These are phyloP conservation scores for Lucinisca nassula DNA, from an alignment of 2,888 invertebrate species.

Conservation along the genomic window DNA sequence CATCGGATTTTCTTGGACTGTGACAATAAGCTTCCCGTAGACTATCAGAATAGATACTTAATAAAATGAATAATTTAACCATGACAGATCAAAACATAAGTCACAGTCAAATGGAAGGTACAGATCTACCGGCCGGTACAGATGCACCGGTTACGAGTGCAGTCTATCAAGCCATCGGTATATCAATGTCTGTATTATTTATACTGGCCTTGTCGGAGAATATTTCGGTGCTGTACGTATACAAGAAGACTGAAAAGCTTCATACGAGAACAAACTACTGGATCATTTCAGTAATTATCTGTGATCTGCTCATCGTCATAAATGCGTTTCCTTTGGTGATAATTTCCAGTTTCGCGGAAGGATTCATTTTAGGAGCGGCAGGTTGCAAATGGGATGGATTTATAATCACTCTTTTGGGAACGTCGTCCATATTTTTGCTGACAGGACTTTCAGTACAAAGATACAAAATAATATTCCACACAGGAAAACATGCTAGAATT, in stretches of 20 bases:
- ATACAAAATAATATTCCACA: conserved; percentile 34
- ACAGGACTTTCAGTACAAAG: conserved; percentile 52
- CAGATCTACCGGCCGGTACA: no score
- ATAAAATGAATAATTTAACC: no score
- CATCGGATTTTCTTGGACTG: no score
- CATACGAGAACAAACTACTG: conserved; percentile 49
- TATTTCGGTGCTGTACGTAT: conserved; percentile 32
- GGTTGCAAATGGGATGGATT: conserved; percentile 62
- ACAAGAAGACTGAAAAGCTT: conserved; percentile 6
- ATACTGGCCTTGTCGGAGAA: conserved; percentile 37
- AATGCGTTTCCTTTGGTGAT: conserved; percentile 57
- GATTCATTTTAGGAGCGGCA: conserved; percentile 32
- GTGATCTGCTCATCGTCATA: conserved; percentile 55
- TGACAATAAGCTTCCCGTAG: no score
- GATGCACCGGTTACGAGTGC: neutral
- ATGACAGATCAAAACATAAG: no score
- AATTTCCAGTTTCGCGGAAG: conserved; percentile 46
- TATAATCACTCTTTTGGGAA: conserved; percentile 49
- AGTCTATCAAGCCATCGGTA: neutral
- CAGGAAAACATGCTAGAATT: neutral
- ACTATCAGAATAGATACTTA: no score
- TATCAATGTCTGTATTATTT: conserved; percentile 36
- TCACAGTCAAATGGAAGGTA: no score
- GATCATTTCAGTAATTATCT: conserved; percentile 47
- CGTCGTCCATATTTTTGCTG: conserved; percentile 42